Evolutionary conservation across 2,888 invertebrate species (phyloP), one percentile per base, ranked within the genome.

Genomic region (Tholera decimalis): DNA sequence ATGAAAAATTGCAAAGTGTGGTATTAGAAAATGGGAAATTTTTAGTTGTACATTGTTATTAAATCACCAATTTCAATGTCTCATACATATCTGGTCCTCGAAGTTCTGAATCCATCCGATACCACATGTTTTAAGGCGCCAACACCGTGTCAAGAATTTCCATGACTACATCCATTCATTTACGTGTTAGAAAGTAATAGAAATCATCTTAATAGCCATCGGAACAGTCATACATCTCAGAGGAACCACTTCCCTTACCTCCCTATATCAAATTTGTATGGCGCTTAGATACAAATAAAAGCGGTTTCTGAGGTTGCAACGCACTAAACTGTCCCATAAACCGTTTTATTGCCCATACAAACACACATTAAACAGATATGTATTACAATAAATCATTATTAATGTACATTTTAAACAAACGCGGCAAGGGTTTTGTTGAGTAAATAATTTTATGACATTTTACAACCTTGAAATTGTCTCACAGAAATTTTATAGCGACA

Each of bases 331-430:
- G 92, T 89, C 90, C 87, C 91, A 92, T 93, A 93, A 94, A 94
- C 91, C 88, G 83, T 88, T 93, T 93, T 92, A 94, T 91, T 85
- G 89, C 83, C 91, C 92, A 92, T 92, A 91, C 89, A 83, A 90
- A 91, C 92, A 93, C 91, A 92, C 92, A 93, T 93, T 93, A 93
- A 91, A 89, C 86, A 89, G 89, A 92, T 91, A 92, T 88, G 87
- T 89, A 90, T 89, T 87, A 87, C 84, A 89, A 93, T 94, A 94
- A 94, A 94, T 95, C 93, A 93, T 90, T 85, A 89, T 90, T 91
- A 92, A 90, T 90, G 89, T 83, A 85, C 77, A 87, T 85, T 90
- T 91, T 90, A 92, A 93, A 92, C 90, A 91, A 91, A 90, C 86
- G 85, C 84, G 83, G 87, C 88, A 89, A 91, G 87, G 89, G 91